A percentile compares a stretch with the other conserved stretches of the same genome.
Evolutionary conservation across 1,140 invertebrate species (phyloP).

Genomic region (Planococcus citri): DNA sequence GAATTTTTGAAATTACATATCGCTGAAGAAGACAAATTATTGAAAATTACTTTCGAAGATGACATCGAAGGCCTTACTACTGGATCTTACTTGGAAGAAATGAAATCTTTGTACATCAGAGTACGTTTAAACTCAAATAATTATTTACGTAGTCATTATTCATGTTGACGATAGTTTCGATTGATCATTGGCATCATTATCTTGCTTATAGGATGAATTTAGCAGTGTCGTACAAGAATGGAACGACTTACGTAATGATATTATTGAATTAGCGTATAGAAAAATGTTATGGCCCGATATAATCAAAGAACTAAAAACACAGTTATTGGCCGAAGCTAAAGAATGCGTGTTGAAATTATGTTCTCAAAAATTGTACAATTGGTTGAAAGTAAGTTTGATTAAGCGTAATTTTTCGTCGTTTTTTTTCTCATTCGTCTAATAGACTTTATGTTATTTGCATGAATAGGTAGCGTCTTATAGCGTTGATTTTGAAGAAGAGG

Average conservation of each 20-base stretch:
- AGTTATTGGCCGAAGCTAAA: slow-evolving; percentile 74
- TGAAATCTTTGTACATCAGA: slow-evolving; percentile 76
- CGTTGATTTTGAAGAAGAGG: slow-evolving; percentile 68
- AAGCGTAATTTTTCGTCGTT: not conserved
- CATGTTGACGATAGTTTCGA: not conserved
- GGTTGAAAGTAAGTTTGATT: slow-evolving; percentile 52
- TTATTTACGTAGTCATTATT: not conserved
- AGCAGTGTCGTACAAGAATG: slow-evolving; percentile 91
- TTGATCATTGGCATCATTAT: not conserved
- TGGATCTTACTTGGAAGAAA: slow-evolving; percentile 68
- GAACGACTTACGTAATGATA: slow-evolving; percentile 78
- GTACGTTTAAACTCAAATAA: slow-evolving; percentile 38
- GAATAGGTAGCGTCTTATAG: slow-evolving; percentile 63
- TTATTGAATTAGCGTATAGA: slow-evolving; percentile 75
- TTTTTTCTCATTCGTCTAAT: not conserved
- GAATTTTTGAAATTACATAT: slow-evolving; percentile 75
- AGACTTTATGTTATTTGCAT: slow-evolving; percentile 18
- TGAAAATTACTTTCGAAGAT: slow-evolving; percentile 60
- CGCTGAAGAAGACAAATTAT: slow-evolving; percentile 75
- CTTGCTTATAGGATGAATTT: slow-evolving; percentile 84
- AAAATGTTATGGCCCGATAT: slow-evolving; percentile 83
- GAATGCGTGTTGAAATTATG: slow-evolving; percentile 77
- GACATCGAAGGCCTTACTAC: slow-evolving; percentile 63
- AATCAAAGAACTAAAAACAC: slow-evolving; percentile 69
- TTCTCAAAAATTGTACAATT: slow-evolving; percentile 74